Evolutionary conservation across 1,140 invertebrate genomes (phyloP).

Genomic region (Dysdera silvatica): DNA sequence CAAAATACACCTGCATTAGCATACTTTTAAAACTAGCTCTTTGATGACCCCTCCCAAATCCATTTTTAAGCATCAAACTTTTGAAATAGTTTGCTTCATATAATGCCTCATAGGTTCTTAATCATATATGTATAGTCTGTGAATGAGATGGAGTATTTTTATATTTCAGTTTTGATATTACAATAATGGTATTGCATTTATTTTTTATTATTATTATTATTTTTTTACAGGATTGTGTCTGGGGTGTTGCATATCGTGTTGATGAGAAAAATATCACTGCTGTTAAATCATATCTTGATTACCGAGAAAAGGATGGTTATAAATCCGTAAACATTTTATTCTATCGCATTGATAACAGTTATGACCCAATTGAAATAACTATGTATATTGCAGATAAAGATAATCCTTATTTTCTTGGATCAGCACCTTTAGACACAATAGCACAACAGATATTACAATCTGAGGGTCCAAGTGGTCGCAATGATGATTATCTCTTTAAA

Average conservation of each 20-base stretch:
- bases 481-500: constrained; percentile 80
- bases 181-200: no score
- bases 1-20: no score
- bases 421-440: constrained; percentile 63
- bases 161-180: no score
- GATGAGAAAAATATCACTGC: constrained; percentile 55
- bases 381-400: constrained; percentile 72
- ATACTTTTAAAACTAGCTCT: no score
- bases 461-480: constrained; percentile 71
- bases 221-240: constrained; percentile 58
- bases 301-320: constrained; percentile 84
- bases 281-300: constrained; percentile 74
- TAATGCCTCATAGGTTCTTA: no score
- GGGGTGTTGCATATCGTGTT: constrained; percentile 87
- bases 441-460: constrained; percentile 65
- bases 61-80: no score
- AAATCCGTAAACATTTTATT: constrained; percentile 59
- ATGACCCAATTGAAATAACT: constrained; percentile 57
- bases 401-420: constrained; percentile 54
- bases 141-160: no score
- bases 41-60: no score
- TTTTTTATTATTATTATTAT: background rate
- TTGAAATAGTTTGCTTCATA: no score
- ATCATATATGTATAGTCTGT: no score
- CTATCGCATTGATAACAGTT: constrained; percentile 50